Evolutionary conservation across 2,113 vertebrate species (phyloP), one percentile per base, ranked within the genome.

Genomic region (Leptosomus discolor): DNA sequence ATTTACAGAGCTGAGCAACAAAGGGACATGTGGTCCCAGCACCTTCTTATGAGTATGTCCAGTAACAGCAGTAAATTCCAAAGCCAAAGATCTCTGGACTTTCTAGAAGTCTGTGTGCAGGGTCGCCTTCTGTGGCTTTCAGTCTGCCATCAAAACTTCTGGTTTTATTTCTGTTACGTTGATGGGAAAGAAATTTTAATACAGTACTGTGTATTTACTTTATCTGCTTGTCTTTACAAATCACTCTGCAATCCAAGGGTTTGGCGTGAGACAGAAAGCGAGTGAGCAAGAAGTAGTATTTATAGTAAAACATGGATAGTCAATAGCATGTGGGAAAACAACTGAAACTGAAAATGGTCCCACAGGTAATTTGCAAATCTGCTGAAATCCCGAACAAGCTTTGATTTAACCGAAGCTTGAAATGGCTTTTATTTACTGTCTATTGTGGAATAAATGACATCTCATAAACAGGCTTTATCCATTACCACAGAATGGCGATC

Each of bases 351-450:
- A 98, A 97, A 97, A 97, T 97, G 97, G 98, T 99, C 99, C 99
- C 98, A 94, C 97, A 98, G 98, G 99, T 99, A 98, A 99, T 99
- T 99, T 99, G 99, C 98, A 99, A 99, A 99, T 99, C 99, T 98
- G 98, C 97, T 98, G 98, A 99, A 99, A 99, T 99, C 99, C 98
- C 94, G 97, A 98, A 97, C 98, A 99, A 99, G 99, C 99, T 99
- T 99, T 99, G 98, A 99, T 99, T 99, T 99, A 99, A 99, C 98
- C 97, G 98, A 98, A 99, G 98, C 98, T 99, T 99, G 98, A 98
- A 98, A 99, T 98, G 98, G 98, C 98, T 99, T 98, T 99, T 99
- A 99, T 99, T 99, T 99, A 99, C 99, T 99, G 98, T 99, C 98
- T 98, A 98, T 99, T 98, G 98, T 98, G 97, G 98, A 98, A 98